A percentile compares a stretch with the other conserved stretches of the same genome.
Conservation (phyloP, 2,888 invertebrate species). For the Nasonia oneida region DNA sequence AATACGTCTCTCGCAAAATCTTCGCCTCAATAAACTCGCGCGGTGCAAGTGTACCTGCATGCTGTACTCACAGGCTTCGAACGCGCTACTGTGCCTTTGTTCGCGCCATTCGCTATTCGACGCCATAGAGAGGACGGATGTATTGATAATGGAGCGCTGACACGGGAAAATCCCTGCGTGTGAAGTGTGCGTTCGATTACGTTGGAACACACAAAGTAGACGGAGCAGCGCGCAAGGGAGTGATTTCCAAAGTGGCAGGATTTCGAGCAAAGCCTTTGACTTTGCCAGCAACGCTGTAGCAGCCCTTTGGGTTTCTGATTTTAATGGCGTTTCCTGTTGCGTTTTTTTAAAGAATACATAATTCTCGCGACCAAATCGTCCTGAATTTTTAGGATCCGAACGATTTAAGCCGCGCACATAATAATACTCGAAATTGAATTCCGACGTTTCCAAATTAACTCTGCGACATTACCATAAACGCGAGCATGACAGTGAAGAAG, state of each 20-base stretch:
- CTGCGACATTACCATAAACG: neutral
- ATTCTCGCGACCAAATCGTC: too few relatives aligned
- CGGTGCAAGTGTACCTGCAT: neutral
- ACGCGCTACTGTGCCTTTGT: conserved; percentile 66
- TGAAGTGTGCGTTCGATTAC: conserved; percentile 22
- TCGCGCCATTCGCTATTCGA: conserved; percentile 16
- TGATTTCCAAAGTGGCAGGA: conserved; percentile 15
- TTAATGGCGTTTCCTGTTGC: neutral
- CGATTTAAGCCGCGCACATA: too few relatives aligned
- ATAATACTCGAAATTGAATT: too few relatives aligned
- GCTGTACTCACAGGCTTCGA: neutral
- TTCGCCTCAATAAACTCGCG: neutral
- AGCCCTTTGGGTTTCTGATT: neutral
- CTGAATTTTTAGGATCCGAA: too few relatives aligned
- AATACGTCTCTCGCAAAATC: neutral
- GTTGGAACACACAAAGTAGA: neutral
- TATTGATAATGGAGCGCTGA: neutral
- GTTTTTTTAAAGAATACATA: neutral
- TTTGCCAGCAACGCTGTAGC: neutral
- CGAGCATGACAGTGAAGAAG: neutral
- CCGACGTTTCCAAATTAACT: neutral
- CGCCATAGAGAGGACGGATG: neutral
- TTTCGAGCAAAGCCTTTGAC: neutral
- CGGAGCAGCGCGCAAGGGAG: neutral
- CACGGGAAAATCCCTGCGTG: neutral